Evolutionary conservation across 2,888 invertebrate genomes (phyloP), one percentile per base, ranked within the genome.

Genomic region (Eustalomyia histrio): DNA sequence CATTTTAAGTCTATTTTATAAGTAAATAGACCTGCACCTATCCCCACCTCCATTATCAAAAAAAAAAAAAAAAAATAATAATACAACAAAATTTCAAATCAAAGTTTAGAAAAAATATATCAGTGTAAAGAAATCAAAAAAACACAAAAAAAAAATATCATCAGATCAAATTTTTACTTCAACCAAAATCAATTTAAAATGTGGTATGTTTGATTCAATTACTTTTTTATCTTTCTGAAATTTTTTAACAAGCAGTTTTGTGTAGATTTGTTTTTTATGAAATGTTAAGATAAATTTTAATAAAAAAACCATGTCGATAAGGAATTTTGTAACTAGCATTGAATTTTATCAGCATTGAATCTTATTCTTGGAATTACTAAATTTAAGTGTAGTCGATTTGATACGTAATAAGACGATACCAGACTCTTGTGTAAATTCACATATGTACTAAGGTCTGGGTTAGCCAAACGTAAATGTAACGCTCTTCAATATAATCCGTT

Each of bases 181-280:
- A 17, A 29, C 9, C 12, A 47, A 50, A 47, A 53, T 24, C 60
- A 52, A 9, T 35, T 58, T 24, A 61, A 29, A 50, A 55, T 65
- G 65, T 43, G 73, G 72, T 79, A 73, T 63, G 78, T 73, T 65
- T 18, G 57, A 18, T 52, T 76, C 2, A 12, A 33, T 17, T 53
- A 21, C 33, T 10, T 16, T n/a, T 67, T 58, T 43, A 17, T 58
- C 29, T 72, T 35, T 63, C 50, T 52, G 69, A 71, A 64, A 63
- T 71, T 55, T 61, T 55, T 18, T 52, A 43, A 61, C 47, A 74
- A 68, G 72, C 72, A 72, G 39, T 60, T 60, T 35, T 47, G 60
- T 47, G 14, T 43, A 43, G 4, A 5, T 43, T 43, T 43, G 1
- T 29, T 29, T 29, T 29, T 4, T 29, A 6, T 6, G 7, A 1